phyloP scores from a whole-genome alignment of 2,888 invertebrate species.

The Campoplex capitator region DNA sequence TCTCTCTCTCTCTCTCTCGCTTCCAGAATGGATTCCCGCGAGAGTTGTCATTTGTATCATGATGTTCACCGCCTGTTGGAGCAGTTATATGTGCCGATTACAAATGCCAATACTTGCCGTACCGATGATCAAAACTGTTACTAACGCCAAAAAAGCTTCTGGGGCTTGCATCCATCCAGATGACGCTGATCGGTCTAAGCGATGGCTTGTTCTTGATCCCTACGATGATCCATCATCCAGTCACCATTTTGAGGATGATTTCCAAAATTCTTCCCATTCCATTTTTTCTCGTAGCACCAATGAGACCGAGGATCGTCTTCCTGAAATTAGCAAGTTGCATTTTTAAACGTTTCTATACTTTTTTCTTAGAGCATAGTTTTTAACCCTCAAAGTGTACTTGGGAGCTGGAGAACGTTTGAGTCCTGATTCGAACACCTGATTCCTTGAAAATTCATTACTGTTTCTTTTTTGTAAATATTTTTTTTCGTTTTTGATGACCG shows the following conservation, averaged over 20 bases:
- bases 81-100: slow-evolving; percentile 90
- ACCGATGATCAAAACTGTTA: slow-evolving; percentile 76
- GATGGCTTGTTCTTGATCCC: slow-evolving; percentile 31
- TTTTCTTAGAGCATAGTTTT: not conserved
- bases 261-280: slow-evolving; percentile 14
- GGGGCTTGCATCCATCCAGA: slow-evolving; percentile 60
- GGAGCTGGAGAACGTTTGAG: not conserved
- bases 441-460: not conserved
- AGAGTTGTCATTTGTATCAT: slow-evolving; percentile 87
- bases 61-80: slow-evolving; percentile 91
- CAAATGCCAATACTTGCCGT: slow-evolving; percentile 88
- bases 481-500: not conserved
- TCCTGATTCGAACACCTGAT: not conserved
- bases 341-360: not conserved
- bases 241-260: slow-evolving; percentile 42
- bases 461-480: not conserved
- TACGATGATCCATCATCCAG: not conserved
- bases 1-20: not conserved
- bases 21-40: slow-evolving; percentile 85
- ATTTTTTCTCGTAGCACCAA: slow-evolving; percentile 15
- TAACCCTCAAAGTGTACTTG: not conserved
- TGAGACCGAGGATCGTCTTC: not conserved
- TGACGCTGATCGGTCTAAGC: not conserved
- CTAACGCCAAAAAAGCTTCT: slow-evolving; percentile 42
- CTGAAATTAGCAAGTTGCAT: not conserved